phyloP scores from a whole-genome alignment of 2,888 invertebrate genomes.

The Tigriopus californicus region DNA sequence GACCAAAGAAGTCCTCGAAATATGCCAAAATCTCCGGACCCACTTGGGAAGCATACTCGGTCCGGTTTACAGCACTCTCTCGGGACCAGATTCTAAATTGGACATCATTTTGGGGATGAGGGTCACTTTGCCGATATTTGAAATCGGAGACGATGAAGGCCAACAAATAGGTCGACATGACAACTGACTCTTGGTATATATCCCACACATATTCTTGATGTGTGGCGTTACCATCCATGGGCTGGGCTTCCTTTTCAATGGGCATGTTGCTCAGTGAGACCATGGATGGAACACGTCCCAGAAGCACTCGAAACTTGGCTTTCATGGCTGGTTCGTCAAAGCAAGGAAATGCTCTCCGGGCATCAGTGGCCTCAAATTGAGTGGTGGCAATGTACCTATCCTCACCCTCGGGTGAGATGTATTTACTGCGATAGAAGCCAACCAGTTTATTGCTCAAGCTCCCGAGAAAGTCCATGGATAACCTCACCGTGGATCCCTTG shows the following conservation, averaged over 20 bases:
- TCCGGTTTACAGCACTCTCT: constrained; percentile 42
- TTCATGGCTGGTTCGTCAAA: constrained; percentile 65
- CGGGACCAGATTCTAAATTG: constrained; percentile 46
- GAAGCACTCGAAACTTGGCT: constrained; percentile 53
- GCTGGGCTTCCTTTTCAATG: not conserved
- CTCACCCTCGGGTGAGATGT: not conserved
- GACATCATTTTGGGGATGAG: not conserved
- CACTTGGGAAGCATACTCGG: constrained; percentile 50
- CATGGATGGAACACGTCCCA: constrained; percentile 32
- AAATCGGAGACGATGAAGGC: not conserved
- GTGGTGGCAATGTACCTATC: constrained; percentile 45
- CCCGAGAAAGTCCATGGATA: constrained; percentile 17
- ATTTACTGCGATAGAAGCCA: constrained; percentile 18
- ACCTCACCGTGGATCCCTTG: constrained; percentile 5
- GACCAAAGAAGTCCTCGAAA: constrained; percentile 56
- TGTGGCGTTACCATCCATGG: not conserved
- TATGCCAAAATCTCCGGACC: constrained; percentile 57
- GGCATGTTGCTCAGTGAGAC: not conserved
- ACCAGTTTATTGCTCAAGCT: constrained; percentile 17
- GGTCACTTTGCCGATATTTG: not conserved
- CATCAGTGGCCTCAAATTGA: constrained; percentile 59
- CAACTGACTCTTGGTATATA: not conserved
- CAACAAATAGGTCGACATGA: not conserved
- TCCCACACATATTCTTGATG: not conserved
- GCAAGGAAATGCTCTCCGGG: constrained; percentile 61